A percentile compares a stretch with the other conserved stretches of the same genome.
Evolutionary conservation across 2,113 vertebrate genomes (phyloP).

Genomic region (Ramphastos sulfuratus): DNA sequence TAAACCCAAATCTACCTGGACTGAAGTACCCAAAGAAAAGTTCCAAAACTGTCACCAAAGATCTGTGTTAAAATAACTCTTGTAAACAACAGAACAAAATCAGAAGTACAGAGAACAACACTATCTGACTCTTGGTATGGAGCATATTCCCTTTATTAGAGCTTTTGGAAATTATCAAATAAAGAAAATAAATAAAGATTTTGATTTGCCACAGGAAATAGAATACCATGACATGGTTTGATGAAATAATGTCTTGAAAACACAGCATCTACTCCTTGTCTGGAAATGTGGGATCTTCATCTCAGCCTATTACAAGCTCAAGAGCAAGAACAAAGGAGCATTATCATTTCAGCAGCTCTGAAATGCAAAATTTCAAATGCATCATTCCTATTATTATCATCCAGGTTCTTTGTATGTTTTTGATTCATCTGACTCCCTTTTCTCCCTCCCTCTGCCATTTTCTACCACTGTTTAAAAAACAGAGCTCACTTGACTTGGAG

Average conservation of each 20-base stretch:
- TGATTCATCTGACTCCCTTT: background rate
- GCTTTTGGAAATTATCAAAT: background rate
- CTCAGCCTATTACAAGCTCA: background rate
- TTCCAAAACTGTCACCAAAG: background rate
- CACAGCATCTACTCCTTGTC: background rate
- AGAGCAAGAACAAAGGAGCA: background rate
- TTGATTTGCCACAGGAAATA: too few relatives aligned
- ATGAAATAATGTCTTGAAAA: background rate
- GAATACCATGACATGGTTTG: background rate
- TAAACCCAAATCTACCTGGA: background rate
- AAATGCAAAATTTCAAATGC: background rate
- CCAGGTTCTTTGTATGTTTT: background rate
- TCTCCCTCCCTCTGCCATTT: background rate
- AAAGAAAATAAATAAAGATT: too few relatives aligned
- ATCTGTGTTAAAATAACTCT: background rate
- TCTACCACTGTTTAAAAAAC: background rate
- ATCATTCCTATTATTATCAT: background rate
- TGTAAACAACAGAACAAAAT: background rate
- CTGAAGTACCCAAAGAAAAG: background rate
- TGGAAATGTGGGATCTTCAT: background rate
- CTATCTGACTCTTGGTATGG: background rate
- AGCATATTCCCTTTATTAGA: background rate
- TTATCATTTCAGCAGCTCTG: background rate
- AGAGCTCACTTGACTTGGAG: background rate
- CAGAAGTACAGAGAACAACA: background rate